A percentile compares a stretch with the other conserved stretches of the same genome.
Conservation (phyloP, 2,797 vertebrate species). For the Clarias platycephalus region DNA sequence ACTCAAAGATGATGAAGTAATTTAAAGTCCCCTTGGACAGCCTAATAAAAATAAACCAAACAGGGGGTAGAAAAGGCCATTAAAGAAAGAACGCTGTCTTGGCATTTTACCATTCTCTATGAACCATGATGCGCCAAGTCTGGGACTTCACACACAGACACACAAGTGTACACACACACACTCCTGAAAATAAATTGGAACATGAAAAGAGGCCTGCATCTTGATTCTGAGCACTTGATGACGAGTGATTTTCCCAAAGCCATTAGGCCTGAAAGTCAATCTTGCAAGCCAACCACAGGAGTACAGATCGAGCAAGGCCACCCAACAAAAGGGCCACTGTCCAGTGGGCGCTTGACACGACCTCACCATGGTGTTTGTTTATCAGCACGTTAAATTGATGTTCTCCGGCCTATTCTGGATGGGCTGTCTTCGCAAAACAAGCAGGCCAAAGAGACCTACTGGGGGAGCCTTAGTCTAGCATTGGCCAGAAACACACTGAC, state of each 20-base stretch:
- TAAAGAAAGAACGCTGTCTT: slow-evolving; percentile 48
- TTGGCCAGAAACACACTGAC: slow-evolving; percentile 29
- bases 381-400: slow-evolving; percentile 56
- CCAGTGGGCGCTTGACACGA: slow-evolving; percentile 39
- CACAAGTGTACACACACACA: slow-evolving; percentile 36
- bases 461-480: slow-evolving; percentile 2
- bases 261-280: slow-evolving; percentile 62
- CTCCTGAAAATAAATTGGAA: slow-evolving; percentile 54
- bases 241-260: slow-evolving; percentile 64
- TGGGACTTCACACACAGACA: slow-evolving; percentile 50
- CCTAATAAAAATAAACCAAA: slow-evolving; percentile 61
- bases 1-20: slow-evolving; percentile 61
- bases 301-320: slow-evolving; percentile 38
- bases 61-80: slow-evolving; percentile 46
- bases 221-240: slow-evolving; percentile 63
- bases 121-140: slow-evolving; percentile 61
- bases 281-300: slow-evolving; percentile 43
- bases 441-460: slow-evolving; percentile 36
- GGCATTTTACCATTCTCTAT: slow-evolving; percentile 58
- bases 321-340: slow-evolving; percentile 56
- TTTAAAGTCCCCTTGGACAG: slow-evolving; percentile 61
- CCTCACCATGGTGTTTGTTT: slow-evolving; percentile 55
- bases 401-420: slow-evolving; percentile 52
- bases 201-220: slow-evolving; percentile 60
- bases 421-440: slow-evolving; percentile 51